Conservation (phyloP, 2,797 vertebrate genomes). For the Anas acuta region DNA sequence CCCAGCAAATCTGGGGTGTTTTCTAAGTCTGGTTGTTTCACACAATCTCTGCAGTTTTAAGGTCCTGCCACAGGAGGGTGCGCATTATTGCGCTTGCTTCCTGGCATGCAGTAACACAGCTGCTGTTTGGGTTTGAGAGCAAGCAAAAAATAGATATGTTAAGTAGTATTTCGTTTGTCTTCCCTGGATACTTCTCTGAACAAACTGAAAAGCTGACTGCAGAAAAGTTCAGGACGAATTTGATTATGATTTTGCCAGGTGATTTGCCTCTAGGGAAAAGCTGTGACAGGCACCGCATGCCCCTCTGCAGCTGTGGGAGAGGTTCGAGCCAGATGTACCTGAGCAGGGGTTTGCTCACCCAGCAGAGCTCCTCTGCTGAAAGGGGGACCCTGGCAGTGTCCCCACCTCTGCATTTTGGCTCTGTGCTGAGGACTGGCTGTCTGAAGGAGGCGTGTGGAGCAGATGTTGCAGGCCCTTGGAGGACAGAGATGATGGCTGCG, state of each 20-base stretch:
- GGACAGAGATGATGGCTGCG: background rate
- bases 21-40: background rate
- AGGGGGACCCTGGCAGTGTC: background rate
- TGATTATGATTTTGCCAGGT: constrained; percentile 2
- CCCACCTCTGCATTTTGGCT: rapidly evolving
- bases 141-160: background rate
- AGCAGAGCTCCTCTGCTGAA: background rate
- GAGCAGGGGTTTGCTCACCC: background rate
- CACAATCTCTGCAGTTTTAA: constrained; percentile 60
- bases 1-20: background rate
- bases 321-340: background rate
- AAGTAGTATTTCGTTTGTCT: constrained; percentile 32
- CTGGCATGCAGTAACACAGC: constrained; percentile 55
- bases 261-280: background rate
- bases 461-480: background rate
- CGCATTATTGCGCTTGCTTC: constrained; percentile 70
- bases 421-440: rapidly evolving
- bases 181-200: background rate
- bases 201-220: background rate
- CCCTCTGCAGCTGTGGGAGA: background rate
- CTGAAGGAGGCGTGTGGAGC: background rate
- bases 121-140: constrained; percentile 16
- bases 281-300: background rate
- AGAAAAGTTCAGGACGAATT: background rate
- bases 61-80: constrained; percentile 79